Conservation (phyloP, 2,797 vertebrate species). For the Lophius americanus region DNA sequence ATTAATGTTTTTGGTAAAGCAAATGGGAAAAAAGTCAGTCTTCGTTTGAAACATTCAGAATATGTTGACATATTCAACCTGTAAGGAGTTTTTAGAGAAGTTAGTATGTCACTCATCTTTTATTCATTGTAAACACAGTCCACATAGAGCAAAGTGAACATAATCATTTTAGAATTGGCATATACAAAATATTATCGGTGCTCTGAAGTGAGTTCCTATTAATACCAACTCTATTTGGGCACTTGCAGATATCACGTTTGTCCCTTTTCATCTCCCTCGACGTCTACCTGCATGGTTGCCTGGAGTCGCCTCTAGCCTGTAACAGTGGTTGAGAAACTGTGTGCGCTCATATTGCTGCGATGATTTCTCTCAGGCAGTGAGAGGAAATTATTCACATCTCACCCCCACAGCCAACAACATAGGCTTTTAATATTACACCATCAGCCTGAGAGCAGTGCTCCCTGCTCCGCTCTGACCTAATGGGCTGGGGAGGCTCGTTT, state of each 20-base stretch:
- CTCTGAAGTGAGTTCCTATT: neutral
- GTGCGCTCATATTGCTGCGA: conserved; percentile 56
- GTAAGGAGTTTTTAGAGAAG: no score
- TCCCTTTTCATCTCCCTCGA: conserved; percentile 11
- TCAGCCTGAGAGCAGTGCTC: conserved; percentile 50
- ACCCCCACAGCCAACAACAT: conserved; percentile 40
- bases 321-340: conserved; percentile 35
- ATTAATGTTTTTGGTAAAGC: no score
- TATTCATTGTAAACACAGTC: neutral
- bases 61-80: no score
- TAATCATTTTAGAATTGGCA: neutral
- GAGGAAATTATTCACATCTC: conserved; percentile 68
- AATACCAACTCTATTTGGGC: neutral
- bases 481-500: conserved; percentile 37
- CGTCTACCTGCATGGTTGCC: conserved; percentile 12
- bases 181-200: neutral
- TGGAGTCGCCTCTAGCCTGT: neutral
- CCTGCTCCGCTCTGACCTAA: conserved; percentile 60
- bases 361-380: conserved; percentile 53
- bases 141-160: neutral
- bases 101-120: no score
- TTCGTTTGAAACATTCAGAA: no score
- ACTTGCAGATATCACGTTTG: neutral
- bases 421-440: conserved; percentile 69
- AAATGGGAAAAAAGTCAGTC: no score